phyloP scores from a whole-genome alignment of 2,797 vertebrate genomes.

The Diglossa cyanea region DNA sequence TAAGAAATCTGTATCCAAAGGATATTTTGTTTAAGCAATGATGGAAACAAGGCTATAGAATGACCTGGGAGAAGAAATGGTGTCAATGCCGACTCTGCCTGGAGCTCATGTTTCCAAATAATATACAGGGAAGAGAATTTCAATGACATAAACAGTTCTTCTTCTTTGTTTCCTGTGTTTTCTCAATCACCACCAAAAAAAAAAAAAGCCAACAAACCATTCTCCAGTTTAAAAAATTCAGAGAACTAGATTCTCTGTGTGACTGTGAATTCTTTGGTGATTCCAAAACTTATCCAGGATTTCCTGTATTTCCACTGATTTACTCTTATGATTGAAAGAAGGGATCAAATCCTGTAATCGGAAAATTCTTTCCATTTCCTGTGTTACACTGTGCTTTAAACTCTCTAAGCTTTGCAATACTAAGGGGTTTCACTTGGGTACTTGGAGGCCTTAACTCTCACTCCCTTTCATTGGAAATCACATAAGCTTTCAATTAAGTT shows the following conservation, averaged over 20 bases:
- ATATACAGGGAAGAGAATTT: not conserved
- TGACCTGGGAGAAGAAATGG: not conserved
- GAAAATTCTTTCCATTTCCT: not conserved
- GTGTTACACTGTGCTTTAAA: not conserved
- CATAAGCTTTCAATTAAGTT: not conserved
- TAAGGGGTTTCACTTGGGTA: not conserved
- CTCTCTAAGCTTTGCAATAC: not conserved
- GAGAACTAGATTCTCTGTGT: not conserved
- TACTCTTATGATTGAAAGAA: not conserved
- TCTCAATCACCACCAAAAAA: not conserved
- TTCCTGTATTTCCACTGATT: not conserved
- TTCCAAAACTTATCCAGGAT: not conserved
- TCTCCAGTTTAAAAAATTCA: not conserved
- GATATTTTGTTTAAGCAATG: not conserved
- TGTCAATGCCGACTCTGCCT: not conserved
- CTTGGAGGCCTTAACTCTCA: not conserved
- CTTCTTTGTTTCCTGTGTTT: not conserved
- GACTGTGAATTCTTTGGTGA: not conserved
- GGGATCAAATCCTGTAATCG: not conserved
- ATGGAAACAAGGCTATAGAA: not conserved
- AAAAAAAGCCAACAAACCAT: accelerated
- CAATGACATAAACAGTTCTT: not conserved
- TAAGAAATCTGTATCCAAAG: not conserved
- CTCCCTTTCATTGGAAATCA: not conserved
- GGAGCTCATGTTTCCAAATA: not conserved